Conservation (phyloP, 2,888 invertebrate species). For the Spodoptera littoralis region DNA sequence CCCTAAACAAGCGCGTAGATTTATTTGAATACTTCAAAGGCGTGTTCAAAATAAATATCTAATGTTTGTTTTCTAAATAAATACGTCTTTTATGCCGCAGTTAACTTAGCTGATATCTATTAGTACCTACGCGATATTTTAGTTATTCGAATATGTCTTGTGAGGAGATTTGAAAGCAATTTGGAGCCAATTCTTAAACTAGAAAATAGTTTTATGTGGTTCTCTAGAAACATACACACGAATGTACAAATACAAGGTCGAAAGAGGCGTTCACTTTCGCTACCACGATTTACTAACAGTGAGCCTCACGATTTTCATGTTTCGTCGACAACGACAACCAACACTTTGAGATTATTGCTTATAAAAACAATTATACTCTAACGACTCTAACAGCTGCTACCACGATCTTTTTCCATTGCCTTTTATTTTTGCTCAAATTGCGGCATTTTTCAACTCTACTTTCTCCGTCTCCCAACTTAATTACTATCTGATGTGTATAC, state of each 20-base stretch:
- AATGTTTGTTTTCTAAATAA: conserved; percentile 22
- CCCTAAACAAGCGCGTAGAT: background rate
- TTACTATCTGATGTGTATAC: conserved; percentile 34
- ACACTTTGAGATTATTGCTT: conserved; percentile 61
- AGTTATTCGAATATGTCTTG: conserved; percentile 17
- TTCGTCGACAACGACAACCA: conserved; percentile 42
- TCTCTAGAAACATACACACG: conserved; percentile 36
- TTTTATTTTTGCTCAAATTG: conserved; percentile 45
- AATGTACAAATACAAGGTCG: conserved; percentile 74
- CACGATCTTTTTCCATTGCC: conserved; percentile 47
- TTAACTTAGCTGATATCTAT: conserved; percentile 17
- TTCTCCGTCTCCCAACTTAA: conserved; percentile 39
- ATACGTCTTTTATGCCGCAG: conserved; percentile 19
- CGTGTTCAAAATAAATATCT: conserved; percentile 14
- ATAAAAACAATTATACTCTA: conserved; percentile 63
- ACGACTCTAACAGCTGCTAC: conserved; percentile 54
- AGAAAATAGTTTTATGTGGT: conserved; percentile 20
- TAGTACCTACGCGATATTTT: conserved; percentile 11
- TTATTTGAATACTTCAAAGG: conserved; percentile 24
- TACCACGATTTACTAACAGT: conserved; percentile 69
- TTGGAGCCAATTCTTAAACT: conserved; percentile 4
- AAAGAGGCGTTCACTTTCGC: conserved; percentile 80
- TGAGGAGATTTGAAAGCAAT: too few relatives aligned
- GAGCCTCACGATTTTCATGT: conserved; percentile 63
- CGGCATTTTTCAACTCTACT: conserved; percentile 34